These are phyloP conservation scores for Pogoniulus pusillus DNA, from an alignment of 2,797 vertebrate species.

Conservation along the genomic window DNA sequence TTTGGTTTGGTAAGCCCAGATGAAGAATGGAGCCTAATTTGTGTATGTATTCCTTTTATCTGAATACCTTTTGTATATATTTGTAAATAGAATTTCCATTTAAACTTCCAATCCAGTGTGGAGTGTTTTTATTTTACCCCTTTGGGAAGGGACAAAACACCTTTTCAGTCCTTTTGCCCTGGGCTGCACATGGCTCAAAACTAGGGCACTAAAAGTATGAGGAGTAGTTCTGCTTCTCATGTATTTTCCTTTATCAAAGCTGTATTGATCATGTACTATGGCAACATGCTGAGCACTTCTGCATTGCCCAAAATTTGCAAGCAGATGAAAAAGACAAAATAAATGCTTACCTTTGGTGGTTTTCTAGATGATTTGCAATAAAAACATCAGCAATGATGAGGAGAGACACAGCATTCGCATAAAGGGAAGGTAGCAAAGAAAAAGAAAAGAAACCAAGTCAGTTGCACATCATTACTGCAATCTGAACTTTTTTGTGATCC, in stretches of 20 bases:
- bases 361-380: slow-evolving; percentile 66
- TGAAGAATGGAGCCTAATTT: no score
- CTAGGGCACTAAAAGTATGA: background rate
- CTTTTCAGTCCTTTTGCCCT: no score
- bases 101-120: no score
- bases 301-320: background rate
- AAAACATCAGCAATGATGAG: slow-evolving; percentile 12
- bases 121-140: no score
- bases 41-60: no score
- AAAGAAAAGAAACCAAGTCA: slow-evolving; percentile 59
- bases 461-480: background rate
- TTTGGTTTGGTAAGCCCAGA: no score
- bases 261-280: background rate
- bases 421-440: slow-evolving; percentile 46
- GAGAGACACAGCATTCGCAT: slow-evolving; percentile 25
- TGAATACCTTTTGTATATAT: no score
- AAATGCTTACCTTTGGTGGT: slow-evolving; percentile 77
- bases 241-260: background rate
- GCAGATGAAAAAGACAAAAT: background rate
- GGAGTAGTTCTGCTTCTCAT: background rate
- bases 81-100: no score
- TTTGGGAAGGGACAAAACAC: no score
- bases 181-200: no score
- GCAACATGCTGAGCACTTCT: background rate
- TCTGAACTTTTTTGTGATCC: background rate